A percentile compares a stretch with the other conserved stretches of the same genome.
Conservation (phyloP, 2,113 vertebrate genomes). For the Ammodytes marinus region DNA sequence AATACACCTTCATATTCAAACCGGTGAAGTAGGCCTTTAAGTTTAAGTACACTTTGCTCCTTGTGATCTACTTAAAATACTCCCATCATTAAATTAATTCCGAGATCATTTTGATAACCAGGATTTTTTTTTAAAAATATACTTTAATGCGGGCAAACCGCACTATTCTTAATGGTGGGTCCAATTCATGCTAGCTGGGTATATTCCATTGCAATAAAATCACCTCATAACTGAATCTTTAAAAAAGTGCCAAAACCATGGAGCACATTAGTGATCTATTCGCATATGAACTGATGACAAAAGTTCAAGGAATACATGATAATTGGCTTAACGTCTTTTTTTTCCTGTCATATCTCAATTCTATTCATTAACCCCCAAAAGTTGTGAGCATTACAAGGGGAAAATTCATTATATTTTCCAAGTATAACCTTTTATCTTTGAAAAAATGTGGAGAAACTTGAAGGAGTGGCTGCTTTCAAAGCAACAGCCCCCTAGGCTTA, state of each 20-base stretch:
- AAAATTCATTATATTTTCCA: not conserved
- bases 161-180: not conserved
- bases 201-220: not conserved
- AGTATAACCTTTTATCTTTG: not conserved
- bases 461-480: slow-evolving; percentile 22
- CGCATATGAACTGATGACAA: not conserved
- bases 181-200: not conserved
- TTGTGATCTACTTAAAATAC: slow-evolving; percentile 22
- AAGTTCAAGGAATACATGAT: not conserved
- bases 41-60: too few relatives aligned
- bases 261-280: not conserved
- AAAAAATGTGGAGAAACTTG: not conserved
- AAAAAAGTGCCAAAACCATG: slow-evolving; percentile 14
- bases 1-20: too few relatives aligned
- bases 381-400: slow-evolving; percentile 21
- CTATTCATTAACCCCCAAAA: not conserved
- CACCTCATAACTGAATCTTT: not conserved
- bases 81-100: not conserved
- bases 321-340: not conserved
- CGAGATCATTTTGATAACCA: not conserved
- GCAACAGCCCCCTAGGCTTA: slow-evolving; percentile 1
- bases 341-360: not conserved
- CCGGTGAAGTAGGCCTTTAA: too few relatives aligned
- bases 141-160: not conserved
- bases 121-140: not conserved